Conservation (phyloP, 2,888 invertebrate species). For the Cistogaster globosa region DNA sequence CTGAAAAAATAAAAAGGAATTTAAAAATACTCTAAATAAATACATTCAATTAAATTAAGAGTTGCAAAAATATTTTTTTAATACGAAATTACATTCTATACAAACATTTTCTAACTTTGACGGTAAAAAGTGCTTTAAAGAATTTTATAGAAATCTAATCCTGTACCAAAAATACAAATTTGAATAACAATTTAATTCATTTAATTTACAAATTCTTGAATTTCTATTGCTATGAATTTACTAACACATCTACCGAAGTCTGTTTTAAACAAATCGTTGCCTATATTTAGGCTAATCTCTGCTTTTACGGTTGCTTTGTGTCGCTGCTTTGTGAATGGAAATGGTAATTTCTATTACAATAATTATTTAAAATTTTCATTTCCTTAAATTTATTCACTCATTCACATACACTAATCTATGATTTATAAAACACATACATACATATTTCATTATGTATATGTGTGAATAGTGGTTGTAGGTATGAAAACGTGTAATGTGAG, state of each 20-base stretch:
- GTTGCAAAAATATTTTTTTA: background rate
- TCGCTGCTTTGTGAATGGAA: background rate
- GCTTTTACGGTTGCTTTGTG: background rate
- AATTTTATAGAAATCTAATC: background rate
- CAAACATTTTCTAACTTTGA: background rate
- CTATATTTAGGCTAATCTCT: slow-evolving; percentile 51
- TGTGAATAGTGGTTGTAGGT: background rate
- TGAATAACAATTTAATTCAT: slow-evolving; percentile 48
- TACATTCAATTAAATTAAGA: background rate
- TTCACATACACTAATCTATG: slow-evolving; percentile 18
- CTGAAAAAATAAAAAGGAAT: background rate
- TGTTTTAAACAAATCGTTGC: slow-evolving; percentile 45
- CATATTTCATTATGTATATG: background rate
- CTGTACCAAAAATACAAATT: slow-evolving; percentile 19
- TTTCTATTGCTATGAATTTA: background rate
- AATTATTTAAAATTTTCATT: slow-evolving; percentile 34
- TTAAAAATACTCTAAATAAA: background rate
- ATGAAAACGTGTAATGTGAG: background rate
- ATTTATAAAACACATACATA: background rate
- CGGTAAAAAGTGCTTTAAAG: background rate
- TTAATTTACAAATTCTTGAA: slow-evolving; percentile 25
- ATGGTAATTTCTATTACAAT: slow-evolving; percentile 32
- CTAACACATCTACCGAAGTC: background rate
- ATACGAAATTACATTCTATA: background rate
- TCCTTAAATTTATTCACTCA: background rate